Base-by-base conservation (phyloP, 2,797 vertebrate species). In the Chaetodon trifasciatus region DNA sequence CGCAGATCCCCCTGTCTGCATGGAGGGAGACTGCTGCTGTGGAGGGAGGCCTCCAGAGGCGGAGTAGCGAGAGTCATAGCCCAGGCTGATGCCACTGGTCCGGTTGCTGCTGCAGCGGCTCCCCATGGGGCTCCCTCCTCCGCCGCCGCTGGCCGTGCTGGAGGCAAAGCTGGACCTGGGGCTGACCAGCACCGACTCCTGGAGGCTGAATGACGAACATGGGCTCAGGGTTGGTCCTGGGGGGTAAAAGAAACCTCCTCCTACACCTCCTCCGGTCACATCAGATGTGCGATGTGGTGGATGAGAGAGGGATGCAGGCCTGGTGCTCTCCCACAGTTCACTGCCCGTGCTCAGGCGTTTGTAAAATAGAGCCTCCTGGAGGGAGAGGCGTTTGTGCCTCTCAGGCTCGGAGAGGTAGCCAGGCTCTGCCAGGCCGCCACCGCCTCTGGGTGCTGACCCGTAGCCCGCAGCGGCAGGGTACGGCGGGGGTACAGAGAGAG, bases 81-180 rank as follows among this genome's bases (percentile, higher is more conserved):
- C 97, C 84, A 97, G 93, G 86, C 97, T 97, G 93, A 97, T 97
- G 80, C 97, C 97, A 8, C 97, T 97, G 87, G 97, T 97, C 3
- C 97, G 94, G 86, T 97, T 97, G 93, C 97, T 97, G 94, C 96
- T 96, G 86, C 96, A 96, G 66, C 96, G 95, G 87, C 96, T 97
- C 8, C 94, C 95, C 86, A 95, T 92, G 16, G 96, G 96, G 35
- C 97, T 97, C 6, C 94, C 94, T 0, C 95, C 95, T 0, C 94
- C 95, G 0, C 94, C 95, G 0, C 95, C 96, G 16, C 97, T 97
- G 68, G 97, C 96, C 0, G 96, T 96, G 86, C 97, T 97, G 88
- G 96, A 97, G 68, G 97, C 96, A 7, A 97, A 97, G 83, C 97
- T 97, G 87, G 96, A 97, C 81, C 97, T 93, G 62, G 96, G 96